Conservation (phyloP, 1,140 invertebrate genomes). For the Scaptodrosophila lebanonensis region DNA sequence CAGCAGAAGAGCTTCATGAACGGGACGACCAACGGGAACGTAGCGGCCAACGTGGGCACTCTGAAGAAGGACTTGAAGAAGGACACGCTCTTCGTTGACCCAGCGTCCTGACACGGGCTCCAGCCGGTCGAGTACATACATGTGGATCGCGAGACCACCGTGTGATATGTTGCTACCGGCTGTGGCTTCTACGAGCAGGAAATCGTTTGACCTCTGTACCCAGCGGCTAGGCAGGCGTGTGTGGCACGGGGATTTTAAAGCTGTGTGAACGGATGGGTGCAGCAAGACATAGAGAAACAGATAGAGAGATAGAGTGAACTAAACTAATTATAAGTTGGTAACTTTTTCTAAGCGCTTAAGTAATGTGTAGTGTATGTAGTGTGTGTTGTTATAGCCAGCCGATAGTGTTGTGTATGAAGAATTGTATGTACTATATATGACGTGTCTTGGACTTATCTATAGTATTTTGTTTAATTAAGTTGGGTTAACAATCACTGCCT, state of each 20-base stretch:
- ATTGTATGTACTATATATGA: too few relatives aligned
- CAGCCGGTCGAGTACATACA: constrained; percentile 93
- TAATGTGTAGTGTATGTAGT: constrained; percentile 9
- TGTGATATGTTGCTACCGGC: constrained; percentile 80
- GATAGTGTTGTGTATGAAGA: too few relatives aligned
- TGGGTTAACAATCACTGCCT: constrained; percentile 15
- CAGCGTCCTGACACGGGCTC: constrained; percentile 88
- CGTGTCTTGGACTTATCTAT: too few relatives aligned
- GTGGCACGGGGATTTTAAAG: constrained; percentile 65
- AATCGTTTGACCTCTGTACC: constrained; percentile 41
- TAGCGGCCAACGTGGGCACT: constrained; percentile 71
- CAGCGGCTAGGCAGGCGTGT: constrained; percentile 2
- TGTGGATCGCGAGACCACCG: constrained; percentile 91
- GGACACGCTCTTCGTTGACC: constrained; percentile 81
- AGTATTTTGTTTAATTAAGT: constrained; percentile 17
- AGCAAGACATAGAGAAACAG: constrained; percentile 35
- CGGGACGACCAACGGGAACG: constrained; percentile 57
- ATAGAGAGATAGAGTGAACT: constrained; percentile 36
- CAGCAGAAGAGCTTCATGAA: constrained; percentile 79
- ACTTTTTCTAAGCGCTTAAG: constrained; percentile 64
- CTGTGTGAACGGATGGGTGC: constrained; percentile 4
- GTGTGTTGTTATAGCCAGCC: constrained; percentile 34
- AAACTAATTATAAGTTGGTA: constrained; percentile 55
- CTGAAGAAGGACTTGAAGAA: constrained; percentile 77
- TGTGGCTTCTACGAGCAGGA: constrained; percentile 55